A percentile compares a stretch with the other conserved stretches of the same genome.
phyloP scores from a whole-genome alignment of 2,888 invertebrate species.

The Cacoxenus indagator region DNA sequence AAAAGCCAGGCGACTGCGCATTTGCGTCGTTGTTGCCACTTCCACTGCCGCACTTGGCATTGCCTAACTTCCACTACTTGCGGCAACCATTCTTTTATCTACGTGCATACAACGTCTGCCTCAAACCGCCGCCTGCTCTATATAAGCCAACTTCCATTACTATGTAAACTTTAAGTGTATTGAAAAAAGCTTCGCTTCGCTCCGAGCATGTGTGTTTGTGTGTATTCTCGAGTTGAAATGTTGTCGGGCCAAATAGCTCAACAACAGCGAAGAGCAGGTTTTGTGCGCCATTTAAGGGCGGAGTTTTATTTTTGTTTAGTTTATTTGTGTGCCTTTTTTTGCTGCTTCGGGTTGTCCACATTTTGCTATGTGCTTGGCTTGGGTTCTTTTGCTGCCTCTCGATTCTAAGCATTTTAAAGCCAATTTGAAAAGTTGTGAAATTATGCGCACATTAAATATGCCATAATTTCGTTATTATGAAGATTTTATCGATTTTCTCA shows the following conservation, averaged over 20 bases:
- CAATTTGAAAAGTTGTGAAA: slow-evolving; percentile 50
- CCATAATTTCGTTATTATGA: slow-evolving; percentile 30
- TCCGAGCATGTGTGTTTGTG: not conserved
- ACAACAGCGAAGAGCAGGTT: no score
- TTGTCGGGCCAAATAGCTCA: not conserved
- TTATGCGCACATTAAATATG: slow-evolving; percentile 35
- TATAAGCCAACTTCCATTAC: slow-evolving; percentile 44
- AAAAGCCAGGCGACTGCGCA: slow-evolving; percentile 63
- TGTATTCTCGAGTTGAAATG: not conserved
- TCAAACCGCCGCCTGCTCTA: slow-evolving; percentile 28
- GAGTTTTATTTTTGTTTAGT: slow-evolving; percentile 48
- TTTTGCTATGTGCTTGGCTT: slow-evolving; percentile 28
- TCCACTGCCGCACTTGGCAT: not conserved
- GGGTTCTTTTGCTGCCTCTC: slow-evolving; percentile 17
- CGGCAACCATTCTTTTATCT: not conserved
- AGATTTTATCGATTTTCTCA: slow-evolving; percentile 37
- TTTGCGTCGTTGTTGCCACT: slow-evolving; percentile 37
- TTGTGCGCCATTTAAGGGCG: slow-evolving; percentile 48
- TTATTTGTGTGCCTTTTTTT: slow-evolving; percentile 5
- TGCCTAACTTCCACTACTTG: not conserved
- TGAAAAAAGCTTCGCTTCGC: slow-evolving; percentile 48
- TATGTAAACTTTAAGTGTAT: slow-evolving; percentile 49
- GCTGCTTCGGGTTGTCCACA: slow-evolving; percentile 33
- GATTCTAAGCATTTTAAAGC: slow-evolving; percentile 38
- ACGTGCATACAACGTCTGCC: not conserved